Conservation (phyloP, 2,888 invertebrate genomes). For the Heteropelma amictum region DNA sequence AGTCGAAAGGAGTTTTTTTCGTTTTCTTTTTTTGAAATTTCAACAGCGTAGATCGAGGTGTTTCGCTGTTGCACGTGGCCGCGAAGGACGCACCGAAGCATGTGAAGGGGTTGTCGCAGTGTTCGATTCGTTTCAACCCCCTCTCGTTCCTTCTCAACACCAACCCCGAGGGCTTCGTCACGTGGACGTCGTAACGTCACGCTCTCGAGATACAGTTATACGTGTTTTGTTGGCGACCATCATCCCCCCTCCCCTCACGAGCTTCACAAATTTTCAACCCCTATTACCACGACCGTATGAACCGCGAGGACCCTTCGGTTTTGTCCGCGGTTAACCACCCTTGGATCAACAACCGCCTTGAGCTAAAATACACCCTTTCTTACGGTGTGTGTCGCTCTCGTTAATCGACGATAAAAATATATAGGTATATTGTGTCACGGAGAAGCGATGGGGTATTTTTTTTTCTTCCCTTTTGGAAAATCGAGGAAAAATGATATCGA, state of each 20-base stretch:
- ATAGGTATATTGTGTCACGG: background rate
- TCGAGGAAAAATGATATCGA: background rate
- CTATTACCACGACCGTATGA: conserved; percentile 14
- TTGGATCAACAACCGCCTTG: conserved; percentile 57
- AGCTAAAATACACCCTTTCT: conserved; percentile 1
- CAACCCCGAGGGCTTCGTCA: conserved; percentile 67
- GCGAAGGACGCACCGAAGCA: conserved; percentile 70
- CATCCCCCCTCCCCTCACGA: background rate
- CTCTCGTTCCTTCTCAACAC: conserved; percentile 62
- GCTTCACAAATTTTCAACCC: conserved; percentile 21
- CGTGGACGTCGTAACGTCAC: conserved; percentile 68
- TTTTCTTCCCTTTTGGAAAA: background rate
- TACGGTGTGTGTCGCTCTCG: conserved; percentile 23
- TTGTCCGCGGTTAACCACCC: conserved; percentile 59
- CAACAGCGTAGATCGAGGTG: conserved; percentile 32
- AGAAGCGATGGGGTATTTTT: background rate
- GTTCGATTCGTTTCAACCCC: conserved; percentile 66
- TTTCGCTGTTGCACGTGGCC: conserved; percentile 64
- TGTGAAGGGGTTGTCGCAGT: conserved; percentile 72
- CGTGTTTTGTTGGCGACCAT: background rate
- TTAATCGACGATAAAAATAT: conserved; percentile 42
- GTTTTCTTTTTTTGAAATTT: background rate
- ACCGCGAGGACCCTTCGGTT: conserved; percentile 37
- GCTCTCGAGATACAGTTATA: conserved; percentile 46
- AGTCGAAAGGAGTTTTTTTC: background rate